Base-by-base conservation (phyloP, 2,113 vertebrate genomes). In the Amphilophus citrinellus region DNA sequence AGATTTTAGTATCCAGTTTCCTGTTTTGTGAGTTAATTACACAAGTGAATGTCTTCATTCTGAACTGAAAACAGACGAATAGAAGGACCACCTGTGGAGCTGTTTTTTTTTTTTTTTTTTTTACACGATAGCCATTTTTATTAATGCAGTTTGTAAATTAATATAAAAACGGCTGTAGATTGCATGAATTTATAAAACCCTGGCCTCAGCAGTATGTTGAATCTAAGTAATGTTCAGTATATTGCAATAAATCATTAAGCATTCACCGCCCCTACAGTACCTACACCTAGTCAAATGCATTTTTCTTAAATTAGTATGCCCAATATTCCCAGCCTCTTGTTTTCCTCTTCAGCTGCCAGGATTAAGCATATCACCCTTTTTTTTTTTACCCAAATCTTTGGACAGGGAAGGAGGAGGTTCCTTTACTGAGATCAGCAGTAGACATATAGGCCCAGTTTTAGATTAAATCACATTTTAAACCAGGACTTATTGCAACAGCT, bases 11-110 rank as follows among this genome's bases (percentile, higher is more conserved):
- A 68, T 94, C 84, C 71, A 95, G 65, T 88, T 94, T 59, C 82
- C 95, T 94, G 91, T 95, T 59, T 22, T 93, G 80, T 0, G 73
- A 0, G 56, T 96, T 93, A 1, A 1, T 47, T 47, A 22, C 8
- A 18, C 0, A 2, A 27, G 14, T 30, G 6, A 22, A 2, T 4
- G 14, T 6, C 7, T 68, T 68, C 9, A 68, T 27, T 68, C 27
- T 47, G 10, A 47, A 14, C 17, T 68, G 22, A 11, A 39, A 42
- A 18, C 27, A 47, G 14, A 30, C 0, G 5, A 68, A 11, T 20
- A 27, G 37, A 1, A 35, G 17, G 22, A 0, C 39, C 14, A 27
- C 14, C 22, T 68, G 22, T 68, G 65, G 14, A 68, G 65, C 14
- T 66, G 4, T 22, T 35, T 6, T 0, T 5, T 0, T 0, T 20